Percentiles rank a stretch among this genome's conserved stretches.
Conservation (phyloP, 2,113 vertebrate species). For the Elaphurus davidianus region DNA sequence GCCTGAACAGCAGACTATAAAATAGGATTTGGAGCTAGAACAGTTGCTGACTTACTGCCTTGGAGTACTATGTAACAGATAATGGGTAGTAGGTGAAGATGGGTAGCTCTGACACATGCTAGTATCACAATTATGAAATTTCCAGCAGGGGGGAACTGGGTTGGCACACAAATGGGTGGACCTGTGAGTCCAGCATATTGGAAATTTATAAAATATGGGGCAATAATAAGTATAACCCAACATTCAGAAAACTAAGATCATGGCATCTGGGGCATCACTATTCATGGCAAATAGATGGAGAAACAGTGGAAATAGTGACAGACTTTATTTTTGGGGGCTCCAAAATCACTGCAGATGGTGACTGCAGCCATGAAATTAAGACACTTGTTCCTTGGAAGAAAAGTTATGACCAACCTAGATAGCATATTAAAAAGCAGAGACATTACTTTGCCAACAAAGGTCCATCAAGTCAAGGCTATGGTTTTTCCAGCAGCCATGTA, state of each 20-base stretch:
- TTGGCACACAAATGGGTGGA: neutral
- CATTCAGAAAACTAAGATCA: neutral
- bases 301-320: neutral
- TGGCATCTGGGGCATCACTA: neutral
- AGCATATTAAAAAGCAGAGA: neutral
- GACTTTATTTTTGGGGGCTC: neutral
- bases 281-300: neutral
- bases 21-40: neutral
- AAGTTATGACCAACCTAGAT: neutral
- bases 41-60: neutral
- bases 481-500: neutral
- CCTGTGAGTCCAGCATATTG: neutral
- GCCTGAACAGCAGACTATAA: neutral
- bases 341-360: neutral
- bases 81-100: neutral
- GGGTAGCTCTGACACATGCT: neutral
- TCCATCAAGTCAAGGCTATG: neutral
- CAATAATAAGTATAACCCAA: neutral
- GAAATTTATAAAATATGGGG: neutral
- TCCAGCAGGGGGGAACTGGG: no score
- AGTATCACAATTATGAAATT: neutral
- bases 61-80: neutral
- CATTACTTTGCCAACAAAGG: neutral
- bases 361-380: neutral
- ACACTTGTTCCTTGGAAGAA: neutral